Base-by-base conservation (phyloP, 1,140 invertebrate genomes). In the Lepeophtheirus salmonis region DNA sequence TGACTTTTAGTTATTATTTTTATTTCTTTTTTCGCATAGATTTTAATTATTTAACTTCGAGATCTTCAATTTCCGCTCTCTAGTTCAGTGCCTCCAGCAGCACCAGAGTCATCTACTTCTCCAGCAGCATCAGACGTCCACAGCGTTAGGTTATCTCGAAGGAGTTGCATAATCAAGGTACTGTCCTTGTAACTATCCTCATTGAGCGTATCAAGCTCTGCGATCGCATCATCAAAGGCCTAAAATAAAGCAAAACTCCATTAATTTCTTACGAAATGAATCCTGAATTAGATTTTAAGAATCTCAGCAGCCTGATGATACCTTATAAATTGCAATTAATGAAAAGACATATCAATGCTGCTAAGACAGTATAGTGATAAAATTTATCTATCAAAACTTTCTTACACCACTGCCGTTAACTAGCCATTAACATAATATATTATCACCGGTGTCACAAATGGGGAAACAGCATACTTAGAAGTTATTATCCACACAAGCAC, bases 111-210 rank as follows among this genome's bases (percentile, higher is more conserved):
- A 22, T 22, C 51, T 21, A 10, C 23, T n/a, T 73, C 71, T 54
- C 66, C 67, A 58, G 71, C 67, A 67, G 74, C 72, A 65, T 78
- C 77, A n/a, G 73, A 72, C 23, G 76, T 78, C 77, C 77, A 78
- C 30, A 78, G 70, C 50, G 77, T 78, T 24, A 78, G 67, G 67
- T 78, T 78, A 66, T 78, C 77, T 61, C 77, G 66, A 62, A 78
- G 67, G 24, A 78, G 69, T 68, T 78, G 77, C 77, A 78, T 78
- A 65, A 78, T 79, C 50, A 79, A 69, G 25, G 77, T 78, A 4
- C 74, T 75, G 68, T 78, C 77, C 65, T 78, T 78, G 68, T 77
- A 78, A 61, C 70, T 73, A 60, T 78, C 77, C 67, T 78, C 76
- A 67, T 68, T 73, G 59, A 78, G 66, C 25, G 72, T 76, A 65